Base-by-base conservation (phyloP, 2,888 invertebrate species). In the Nomada fucata region DNA sequence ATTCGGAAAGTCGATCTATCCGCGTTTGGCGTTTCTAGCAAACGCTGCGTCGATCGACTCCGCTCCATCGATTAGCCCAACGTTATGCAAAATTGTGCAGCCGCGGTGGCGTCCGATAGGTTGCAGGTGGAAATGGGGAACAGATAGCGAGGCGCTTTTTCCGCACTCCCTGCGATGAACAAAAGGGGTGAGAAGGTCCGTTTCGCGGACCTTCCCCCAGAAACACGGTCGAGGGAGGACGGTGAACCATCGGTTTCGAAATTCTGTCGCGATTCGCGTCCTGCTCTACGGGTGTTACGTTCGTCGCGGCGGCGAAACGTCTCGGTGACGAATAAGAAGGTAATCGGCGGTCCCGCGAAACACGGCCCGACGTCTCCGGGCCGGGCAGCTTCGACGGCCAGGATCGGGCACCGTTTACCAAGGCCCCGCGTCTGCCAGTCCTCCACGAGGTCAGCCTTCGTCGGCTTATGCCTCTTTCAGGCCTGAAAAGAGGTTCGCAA, bases 401-500 rank as follows among this genome's bases (percentile, higher is more conserved):
- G 53, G 23, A 63, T 60, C 65, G 78, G 36, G 84, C 75, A 74
- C 83, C 86, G 86, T 78, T 85, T 79, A 78, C 86, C 88, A 88
- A 88, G 87, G 87, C 61, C 86, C 70, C 79, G 64, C 18, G 82
- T 77, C 76, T 67, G 82, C 50, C 64, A 59, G 72, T 70, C 59
- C 70, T 61, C 70, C 88, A 85, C 86, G 89, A 88, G 89, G 88
- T 90, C 90, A 90, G 75, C 86, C 78, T 79, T 79, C 79, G 65
- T 82, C 74, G 86, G 86, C 80, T 69, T 67, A 87, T 89, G 89
- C 83, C 83, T 89, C 88, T 87, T 88, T 90, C 80, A 89, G 84
- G 59, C 63, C 81, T 90, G 87, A 90, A 91, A 87, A 87, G 89
- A 87, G 88, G 67, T 80, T 79, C 83, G 79, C 83, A 86, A 89